Conservation (phyloP, 2,888 invertebrate species). For the Zygothrica quintamaculata region DNA sequence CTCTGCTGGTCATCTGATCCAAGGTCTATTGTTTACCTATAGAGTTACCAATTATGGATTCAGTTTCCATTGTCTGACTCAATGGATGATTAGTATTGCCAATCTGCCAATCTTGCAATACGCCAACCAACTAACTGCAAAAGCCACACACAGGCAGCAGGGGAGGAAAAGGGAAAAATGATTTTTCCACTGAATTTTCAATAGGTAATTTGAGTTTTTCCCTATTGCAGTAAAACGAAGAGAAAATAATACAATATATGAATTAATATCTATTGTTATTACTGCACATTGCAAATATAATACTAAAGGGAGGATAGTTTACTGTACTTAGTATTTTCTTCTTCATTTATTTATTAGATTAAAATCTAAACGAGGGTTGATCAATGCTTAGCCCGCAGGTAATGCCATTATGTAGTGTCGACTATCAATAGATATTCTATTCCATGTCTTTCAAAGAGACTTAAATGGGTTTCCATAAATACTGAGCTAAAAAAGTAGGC, state of each 20-base stretch:
- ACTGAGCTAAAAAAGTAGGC: too few species aligned
- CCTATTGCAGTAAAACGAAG: slow-evolving; percentile 7
- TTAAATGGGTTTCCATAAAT: too few species aligned
- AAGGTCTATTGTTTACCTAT: slow-evolving; percentile 42
- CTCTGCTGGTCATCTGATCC: slow-evolving; percentile 21
- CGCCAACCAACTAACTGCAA: slow-evolving; percentile 12
- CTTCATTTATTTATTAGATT: too few species aligned
- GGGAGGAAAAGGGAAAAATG: slow-evolving; percentile 1
- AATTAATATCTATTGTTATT: slow-evolving; percentile 36
- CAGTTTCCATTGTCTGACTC: slow-evolving; percentile 43
- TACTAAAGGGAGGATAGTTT: neutral
- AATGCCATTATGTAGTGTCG: too few species aligned
- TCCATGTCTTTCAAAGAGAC: too few species aligned
- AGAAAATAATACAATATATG: neutral
- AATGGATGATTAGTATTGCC: slow-evolving; percentile 35
- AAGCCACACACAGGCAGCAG: slow-evolving; percentile 27
- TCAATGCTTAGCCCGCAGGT: too few species aligned
- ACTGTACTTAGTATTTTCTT: neutral
- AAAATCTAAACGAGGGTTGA: too few species aligned
- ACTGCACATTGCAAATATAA: slow-evolving; percentile 1
- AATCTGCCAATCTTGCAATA: slow-evolving; percentile 22
- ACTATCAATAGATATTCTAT: too few species aligned
- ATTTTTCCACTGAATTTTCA: slow-evolving; percentile 31
- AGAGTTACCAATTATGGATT: slow-evolving; percentile 53
- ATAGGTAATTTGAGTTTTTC: slow-evolving; percentile 51